Percentiles rank a stretch among this genome's conserved stretches.
These are phyloP conservation scores for Daktulosphaira vitifoliae DNA, from an alignment of 1,140 invertebrate genomes.

Conservation along the genomic window DNA sequence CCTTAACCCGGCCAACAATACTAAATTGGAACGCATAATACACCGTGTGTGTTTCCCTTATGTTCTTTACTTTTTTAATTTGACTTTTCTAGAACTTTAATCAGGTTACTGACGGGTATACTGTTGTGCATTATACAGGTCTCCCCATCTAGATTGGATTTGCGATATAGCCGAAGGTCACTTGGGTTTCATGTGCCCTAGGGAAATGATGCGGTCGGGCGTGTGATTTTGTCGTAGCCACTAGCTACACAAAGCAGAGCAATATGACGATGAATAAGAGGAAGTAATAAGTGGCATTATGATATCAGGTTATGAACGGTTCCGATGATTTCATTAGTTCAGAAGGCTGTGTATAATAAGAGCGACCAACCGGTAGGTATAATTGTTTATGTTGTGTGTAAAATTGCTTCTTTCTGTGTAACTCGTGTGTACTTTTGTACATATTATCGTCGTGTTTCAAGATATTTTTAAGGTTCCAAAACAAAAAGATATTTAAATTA, in stretches of 20 bases:
- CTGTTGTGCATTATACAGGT: not conserved
- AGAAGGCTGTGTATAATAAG: not conserved
- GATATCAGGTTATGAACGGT: conserved; percentile 29
- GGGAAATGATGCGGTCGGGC: conserved; percentile 27
- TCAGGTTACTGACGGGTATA: conserved; percentile 12
- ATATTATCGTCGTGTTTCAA: no score
- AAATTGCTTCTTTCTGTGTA: no score
- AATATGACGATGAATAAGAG: not conserved
- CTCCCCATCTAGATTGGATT: conserved; percentile 27
- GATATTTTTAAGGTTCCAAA: no score
- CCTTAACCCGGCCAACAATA: no score
- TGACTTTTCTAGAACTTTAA: conserved; percentile 15
- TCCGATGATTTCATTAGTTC: conserved; percentile 20
- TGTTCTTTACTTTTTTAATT: conserved; percentile 22
- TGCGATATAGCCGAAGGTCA: conserved; percentile 32
- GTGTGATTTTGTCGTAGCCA: conserved; percentile 21
- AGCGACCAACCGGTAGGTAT: not conserved
- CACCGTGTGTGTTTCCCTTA: not conserved
- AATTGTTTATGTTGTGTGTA: no score
- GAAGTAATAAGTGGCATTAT: conserved; percentile 6
- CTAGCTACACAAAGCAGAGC: not conserved
- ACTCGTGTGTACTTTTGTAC: no score
- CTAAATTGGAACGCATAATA: no score
- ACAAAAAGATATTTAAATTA: no score
- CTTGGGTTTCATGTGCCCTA: conserved; percentile 5